These are phyloP conservation scores for Dendrolimus houi DNA, from an alignment of 2,888 invertebrate species.

Conservation along the genomic window DNA sequence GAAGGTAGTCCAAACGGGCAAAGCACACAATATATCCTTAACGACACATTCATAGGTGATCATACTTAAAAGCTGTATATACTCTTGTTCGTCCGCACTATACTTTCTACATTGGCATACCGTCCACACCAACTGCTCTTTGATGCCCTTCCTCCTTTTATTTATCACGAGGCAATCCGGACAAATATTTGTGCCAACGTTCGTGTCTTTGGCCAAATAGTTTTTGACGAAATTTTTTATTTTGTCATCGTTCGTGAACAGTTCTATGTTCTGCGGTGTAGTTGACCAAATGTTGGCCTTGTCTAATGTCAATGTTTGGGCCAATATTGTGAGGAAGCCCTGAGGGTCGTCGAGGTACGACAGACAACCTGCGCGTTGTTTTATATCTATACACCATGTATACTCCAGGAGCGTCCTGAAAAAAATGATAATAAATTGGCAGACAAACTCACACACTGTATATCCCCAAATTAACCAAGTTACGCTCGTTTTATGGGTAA, in stretches of 20 bases:
- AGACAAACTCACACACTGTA: too few species aligned
- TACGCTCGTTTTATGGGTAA: too few species aligned
- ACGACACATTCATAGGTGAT: conserved; percentile 88
- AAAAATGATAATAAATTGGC: too few species aligned
- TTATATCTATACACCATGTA: conserved; percentile 86
- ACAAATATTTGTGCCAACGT: conserved; percentile 19
- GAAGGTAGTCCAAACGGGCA: conserved; percentile 83
- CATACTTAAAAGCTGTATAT: conserved; percentile 78
- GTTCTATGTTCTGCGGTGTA: conserved; percentile 79
- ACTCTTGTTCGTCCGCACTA: conserved; percentile 59
- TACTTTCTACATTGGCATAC: conserved; percentile 45
- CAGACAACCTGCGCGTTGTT: conserved; percentile 92
- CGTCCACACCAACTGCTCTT: conserved; percentile 26
- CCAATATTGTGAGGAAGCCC: conserved; percentile 86
- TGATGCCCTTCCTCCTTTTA: conserved; percentile 28
- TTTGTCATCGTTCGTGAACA: conserved; percentile 84
- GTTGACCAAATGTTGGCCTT: conserved; percentile 81
- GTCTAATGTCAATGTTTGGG: conserved; percentile 87
- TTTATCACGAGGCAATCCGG: conserved; percentile 31
- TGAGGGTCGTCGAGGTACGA: conserved; percentile 91
- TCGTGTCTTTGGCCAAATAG: conserved; percentile 65
- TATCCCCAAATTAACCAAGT: too few species aligned
- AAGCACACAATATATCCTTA: conserved; percentile 84
- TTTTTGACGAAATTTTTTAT: conserved; percentile 83
- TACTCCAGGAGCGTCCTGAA: conserved; percentile 79